Evolutionary conservation across 2,888 invertebrate species (phyloP).

Genomic region (Polylopha cassiicola): DNA sequence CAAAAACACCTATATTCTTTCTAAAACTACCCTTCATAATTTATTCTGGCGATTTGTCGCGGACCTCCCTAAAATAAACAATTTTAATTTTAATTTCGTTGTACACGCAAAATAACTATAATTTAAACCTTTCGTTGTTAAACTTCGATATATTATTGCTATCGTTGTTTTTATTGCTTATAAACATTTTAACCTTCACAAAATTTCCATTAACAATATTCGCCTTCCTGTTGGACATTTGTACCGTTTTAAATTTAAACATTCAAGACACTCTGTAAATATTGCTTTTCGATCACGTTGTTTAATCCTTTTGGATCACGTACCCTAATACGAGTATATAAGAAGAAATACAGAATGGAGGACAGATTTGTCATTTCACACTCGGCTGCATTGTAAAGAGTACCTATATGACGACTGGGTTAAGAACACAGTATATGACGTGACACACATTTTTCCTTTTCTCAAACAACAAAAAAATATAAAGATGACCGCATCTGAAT

Average conservation of each 20-base stretch:
- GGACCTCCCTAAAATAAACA: slow-evolving; percentile 11
- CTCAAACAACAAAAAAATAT: no score
- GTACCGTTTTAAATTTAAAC: not conserved
- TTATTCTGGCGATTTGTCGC: slow-evolving; percentile 11
- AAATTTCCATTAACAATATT: slow-evolving; percentile 28
- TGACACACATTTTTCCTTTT: no score
- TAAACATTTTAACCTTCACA: slow-evolving; percentile 35
- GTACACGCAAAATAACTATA: slow-evolving; percentile 42
- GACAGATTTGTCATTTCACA: no score
- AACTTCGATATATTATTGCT: slow-evolving; percentile 49
- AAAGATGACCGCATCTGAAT: no score
- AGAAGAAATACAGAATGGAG: no score
- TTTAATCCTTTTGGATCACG: no score
- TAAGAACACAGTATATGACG: no score
- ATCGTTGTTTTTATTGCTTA: slow-evolving; percentile 46
- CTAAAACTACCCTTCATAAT: slow-evolving; percentile 20
- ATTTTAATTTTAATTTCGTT: slow-evolving; percentile 14
- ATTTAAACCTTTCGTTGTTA: slow-evolving; percentile 56
- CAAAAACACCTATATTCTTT: slow-evolving; percentile 12
- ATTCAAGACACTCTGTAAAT: slow-evolving; percentile 8
- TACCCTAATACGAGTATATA: slow-evolving; percentile 1
- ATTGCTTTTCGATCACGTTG: slow-evolving; percentile 16
- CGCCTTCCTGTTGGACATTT: no score
- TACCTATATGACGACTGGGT: no score
- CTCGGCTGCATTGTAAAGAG: no score